Base-by-base conservation (phyloP, 2,113 vertebrate species). In the Macaca nemestrina region DNA sequence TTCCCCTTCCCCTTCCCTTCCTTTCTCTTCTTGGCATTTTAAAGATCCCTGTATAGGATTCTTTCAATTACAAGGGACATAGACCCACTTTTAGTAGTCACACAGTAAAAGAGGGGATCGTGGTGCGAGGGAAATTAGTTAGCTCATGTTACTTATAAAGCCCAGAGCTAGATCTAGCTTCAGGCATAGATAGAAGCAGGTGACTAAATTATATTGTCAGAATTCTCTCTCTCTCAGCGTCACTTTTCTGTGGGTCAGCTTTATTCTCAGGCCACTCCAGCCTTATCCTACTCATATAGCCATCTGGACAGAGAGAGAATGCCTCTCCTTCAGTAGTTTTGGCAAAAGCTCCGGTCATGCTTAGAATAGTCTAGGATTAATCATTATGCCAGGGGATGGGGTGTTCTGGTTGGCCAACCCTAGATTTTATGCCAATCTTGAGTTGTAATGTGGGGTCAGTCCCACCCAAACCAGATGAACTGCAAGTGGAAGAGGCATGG, bases 131-230 rank as follows among this genome's bases (percentile, higher is more conserved):
- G n/a, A 48, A 91, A 73, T 94, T 90, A 86, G 52, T 88, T 67
- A 95, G 70, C 43, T 84, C 50, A 7, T 52, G 61, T 81, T 75
- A 40, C n/a, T 30, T 52, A 6, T 79, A 43, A 89, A 85, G 40
- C 67, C 38, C 91, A 61, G 75, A 32, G 25, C 10, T 94, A 23
- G 38, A 38, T 81, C 32, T 81, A 73, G n/a, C 64, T 91, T 87
- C 32, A 27, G 64, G 13, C 52, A 84, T 48, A 35, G 43, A 72
- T 92, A 64, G 68, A 92, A 75, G 12, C 10, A 57, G 25, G n/a
- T 48, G 61, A 85, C 92, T 55, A 86, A 86, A 68, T 95, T 55
- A 80, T 85, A 30, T 80, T 96, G n/a, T 93, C 40, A 95, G 38
- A 35, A 90, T 93, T 88, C 67, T 92, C 50, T 90, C 5, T 86